phyloP scores from a whole-genome alignment of 2,888 invertebrate species.

The Omphaloscelis lunosa region DNA sequence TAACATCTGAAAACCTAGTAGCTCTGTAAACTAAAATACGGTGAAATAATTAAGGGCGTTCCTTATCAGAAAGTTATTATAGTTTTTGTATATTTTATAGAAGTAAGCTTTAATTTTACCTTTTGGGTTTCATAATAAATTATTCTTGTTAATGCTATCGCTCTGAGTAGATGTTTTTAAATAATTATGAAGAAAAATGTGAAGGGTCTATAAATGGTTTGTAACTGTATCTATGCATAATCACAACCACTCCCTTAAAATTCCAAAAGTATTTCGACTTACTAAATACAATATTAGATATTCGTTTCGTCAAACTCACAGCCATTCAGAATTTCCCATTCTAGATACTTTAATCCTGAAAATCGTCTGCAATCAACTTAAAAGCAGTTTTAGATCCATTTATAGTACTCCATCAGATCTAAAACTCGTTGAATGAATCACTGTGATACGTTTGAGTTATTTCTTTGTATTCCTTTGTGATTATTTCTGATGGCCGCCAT shows the following conservation, averaged over 20 bases:
- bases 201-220: background rate
- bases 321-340: background rate
- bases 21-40: background rate
- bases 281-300: too few species aligned
- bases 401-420: constrained; percentile 50
- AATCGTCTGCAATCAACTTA: background rate
- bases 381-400: constrained; percentile 40
- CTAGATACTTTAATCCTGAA: background rate
- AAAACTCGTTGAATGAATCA: constrained; percentile 70
- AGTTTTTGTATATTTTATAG: background rate
- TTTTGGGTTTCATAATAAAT: background rate
- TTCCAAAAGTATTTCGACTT: background rate
- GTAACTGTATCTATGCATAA: background rate
- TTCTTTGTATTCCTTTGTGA: constrained; percentile 82
- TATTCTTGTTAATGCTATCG: background rate
- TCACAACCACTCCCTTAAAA: background rate
- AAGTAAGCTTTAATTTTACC: background rate
- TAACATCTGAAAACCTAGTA: background rate
- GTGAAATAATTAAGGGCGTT: background rate
- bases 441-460: constrained; percentile 69
- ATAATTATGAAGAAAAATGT: too few species aligned
- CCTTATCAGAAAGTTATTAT: background rate
- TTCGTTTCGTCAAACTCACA: background rate
- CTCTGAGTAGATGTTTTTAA: background rate
- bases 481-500: constrained; percentile 76